Base-by-base conservation (phyloP, 2,797 vertebrate genomes). In the Steatocranus sp. region DNA sequence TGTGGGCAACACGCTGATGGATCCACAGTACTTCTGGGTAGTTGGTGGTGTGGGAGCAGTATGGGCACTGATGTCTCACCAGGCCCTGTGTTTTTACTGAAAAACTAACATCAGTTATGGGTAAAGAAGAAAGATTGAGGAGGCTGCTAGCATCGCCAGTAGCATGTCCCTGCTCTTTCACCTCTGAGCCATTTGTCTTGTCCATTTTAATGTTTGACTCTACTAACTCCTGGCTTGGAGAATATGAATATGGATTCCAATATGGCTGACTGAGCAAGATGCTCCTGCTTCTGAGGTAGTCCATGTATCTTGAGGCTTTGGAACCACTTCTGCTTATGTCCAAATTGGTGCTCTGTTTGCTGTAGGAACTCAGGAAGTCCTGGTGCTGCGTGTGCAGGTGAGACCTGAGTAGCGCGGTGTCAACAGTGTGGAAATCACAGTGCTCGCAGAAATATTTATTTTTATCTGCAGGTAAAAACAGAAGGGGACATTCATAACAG, bases 21-120 rank as follows among this genome's bases (percentile, higher is more conserved):
- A 99, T 98, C 98, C 98, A 99, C 83, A 99, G 96, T 18, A 99
- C 98, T 90, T 99, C 99, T 3, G 98, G 98, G 92, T 99, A 99
- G 89, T 95, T 96, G 27, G 97, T 97, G 77, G 96, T 96, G 88
- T 99, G 97, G 83, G 95, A 95, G 88, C 99, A 99, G 93, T 97
- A 99, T 17, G 98, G 97, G 75, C 99, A 99, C 0, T 96, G 96
- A 91, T 99, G 97, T 76, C 94, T 92, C 49, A 97, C 93, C 91
- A 98, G 95, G 73, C 96, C 95, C 81, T 96, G 95, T 53, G 94
- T 91, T 25, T 96, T 95, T 5, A 93, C 92, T 32, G 58, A 11
- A 68, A 79, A 5, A 41, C 63, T 76, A 5, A 38, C 91, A 66
- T 88, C 87, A 6, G 43, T 78, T 9, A 70, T 30, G 1, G 91